Evolutionary conservation across 2,888 invertebrate genomes (phyloP).

Genomic region (Philereme transversata): DNA sequence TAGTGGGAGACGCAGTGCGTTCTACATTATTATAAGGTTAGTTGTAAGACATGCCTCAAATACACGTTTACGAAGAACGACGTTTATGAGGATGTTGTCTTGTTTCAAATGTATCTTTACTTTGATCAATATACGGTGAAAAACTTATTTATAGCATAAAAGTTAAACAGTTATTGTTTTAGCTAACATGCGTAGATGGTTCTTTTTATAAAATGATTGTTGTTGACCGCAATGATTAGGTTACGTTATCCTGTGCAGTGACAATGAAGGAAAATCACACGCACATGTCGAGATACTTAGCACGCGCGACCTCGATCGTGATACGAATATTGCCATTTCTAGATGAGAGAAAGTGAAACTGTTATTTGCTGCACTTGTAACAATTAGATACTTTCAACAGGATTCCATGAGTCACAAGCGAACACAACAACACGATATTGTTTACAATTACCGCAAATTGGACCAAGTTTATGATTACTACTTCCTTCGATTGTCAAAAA

Average conservation of each 20-base stretch:
- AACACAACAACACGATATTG: conserved; percentile 41
- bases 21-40: background rate
- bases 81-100: too few relatives aligned
- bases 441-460: conserved; percentile 53
- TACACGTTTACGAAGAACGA: too few relatives aligned
- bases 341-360: conserved; percentile 81
- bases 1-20: background rate
- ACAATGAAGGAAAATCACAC: conserved; percentile 46
- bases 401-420: conserved; percentile 59
- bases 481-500: conserved; percentile 61
- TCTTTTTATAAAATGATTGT: background rate
- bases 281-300: conserved; percentile 58
- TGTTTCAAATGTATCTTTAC: too few relatives aligned
- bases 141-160: too few relatives aligned
- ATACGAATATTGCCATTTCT: conserved; percentile 71
- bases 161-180: background rate
- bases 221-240: conserved; percentile 4
- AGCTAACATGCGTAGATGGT: background rate
- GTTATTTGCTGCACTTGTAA: conserved; percentile 66
- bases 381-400: conserved; percentile 77
- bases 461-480: conserved; percentile 51
- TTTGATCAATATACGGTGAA: too few relatives aligned
- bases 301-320: conserved; percentile 79
- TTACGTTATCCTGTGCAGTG: conserved; percentile 22
- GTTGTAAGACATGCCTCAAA: background rate